Evolutionary conservation across 2,888 invertebrate genomes (phyloP).

Genomic region (Hyposoter dolosus): DNA sequence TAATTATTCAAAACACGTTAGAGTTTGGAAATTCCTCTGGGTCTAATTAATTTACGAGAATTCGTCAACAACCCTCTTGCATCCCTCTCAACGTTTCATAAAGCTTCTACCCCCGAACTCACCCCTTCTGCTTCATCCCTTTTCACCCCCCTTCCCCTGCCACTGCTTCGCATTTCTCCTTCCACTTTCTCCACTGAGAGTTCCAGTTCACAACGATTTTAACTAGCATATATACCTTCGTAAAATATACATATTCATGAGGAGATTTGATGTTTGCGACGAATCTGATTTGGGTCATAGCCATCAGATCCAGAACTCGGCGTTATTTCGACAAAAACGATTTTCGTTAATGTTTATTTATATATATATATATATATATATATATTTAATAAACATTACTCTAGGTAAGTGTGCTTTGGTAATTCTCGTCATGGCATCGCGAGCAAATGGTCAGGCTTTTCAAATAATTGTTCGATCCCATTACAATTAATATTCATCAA

Average conservation of each 20-base stretch:
- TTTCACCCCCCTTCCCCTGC: neutral
- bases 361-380: constrained; percentile 4
- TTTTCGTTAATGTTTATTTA: constrained; percentile 16
- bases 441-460: neutral
- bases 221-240: constrained; percentile 31
- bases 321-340: constrained; percentile 31
- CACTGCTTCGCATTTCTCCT: constrained; percentile 6
- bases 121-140: neutral
- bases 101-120: neutral
- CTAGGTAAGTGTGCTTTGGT: neutral
- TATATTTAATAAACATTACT: constrained; percentile 5
- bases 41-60: constrained; percentile 60
- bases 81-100: constrained; percentile 13
- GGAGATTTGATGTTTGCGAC: constrained; percentile 50
- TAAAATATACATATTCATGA: constrained; percentile 53
- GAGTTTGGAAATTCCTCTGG: constrained; percentile 29
- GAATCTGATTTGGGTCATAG: constrained; percentile 54
- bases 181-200: constrained; percentile 36
- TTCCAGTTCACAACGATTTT: constrained; percentile 45
- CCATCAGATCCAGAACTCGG: constrained; percentile 43
- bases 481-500: neutral
- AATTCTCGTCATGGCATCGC: neutral
- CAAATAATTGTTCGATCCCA: neutral
- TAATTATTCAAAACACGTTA: constrained; percentile 55
- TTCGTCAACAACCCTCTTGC: constrained; percentile 47